Base-by-base conservation (phyloP, 2,797 vertebrate genomes). In the Siniperca obscura region DNA sequence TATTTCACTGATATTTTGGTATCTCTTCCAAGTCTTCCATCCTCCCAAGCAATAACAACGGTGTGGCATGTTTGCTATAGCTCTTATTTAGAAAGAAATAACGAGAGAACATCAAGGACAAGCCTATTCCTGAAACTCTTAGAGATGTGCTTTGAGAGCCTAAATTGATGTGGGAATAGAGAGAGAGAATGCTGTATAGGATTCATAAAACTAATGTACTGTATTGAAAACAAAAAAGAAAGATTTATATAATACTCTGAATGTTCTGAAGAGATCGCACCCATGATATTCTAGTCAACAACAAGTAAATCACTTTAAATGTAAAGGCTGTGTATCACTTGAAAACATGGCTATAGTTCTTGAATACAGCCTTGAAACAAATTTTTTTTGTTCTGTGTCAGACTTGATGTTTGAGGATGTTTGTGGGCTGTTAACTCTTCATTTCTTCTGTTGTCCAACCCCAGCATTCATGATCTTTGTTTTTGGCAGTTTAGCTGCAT, bases 401-500 rank as follows among this genome's bases (percentile, higher is more conserved):
- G 11, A 76, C 60, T 48, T 67, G 8, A 14, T 44, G 17, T 69
- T 44, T 62, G 40, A 73, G 36, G 59, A 57, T 60, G 14, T 38
- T n/a, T 25, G 44, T 36, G 14, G 14, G 22, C 30, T 65, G 1
- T 30, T 19, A 52, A 40, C 46, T 73, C 53, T 55, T 78, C 27
- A 66, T 80, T 78, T 55, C 44, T 52, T 34, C 38, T 30, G 27
- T 55, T 77, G 64, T 83, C 67, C 38, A 82, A 52, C 22, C n/a
- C 40, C 57, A 52, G n/a, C 21, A 21, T 21, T 84, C 64, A 69
- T 52, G 3, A 30, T 66, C 70, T 86, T 40, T 85, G 56, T 67
- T 90, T 86, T 78, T 89, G 86, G 83, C 88, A 76, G 46, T 67
- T 88, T 85, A 62, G 36, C 38, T 80, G 66, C 86, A 89, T 92